Conservation (phyloP, 2,113 vertebrate species). For the Microcebus ravelobensis region DNA sequence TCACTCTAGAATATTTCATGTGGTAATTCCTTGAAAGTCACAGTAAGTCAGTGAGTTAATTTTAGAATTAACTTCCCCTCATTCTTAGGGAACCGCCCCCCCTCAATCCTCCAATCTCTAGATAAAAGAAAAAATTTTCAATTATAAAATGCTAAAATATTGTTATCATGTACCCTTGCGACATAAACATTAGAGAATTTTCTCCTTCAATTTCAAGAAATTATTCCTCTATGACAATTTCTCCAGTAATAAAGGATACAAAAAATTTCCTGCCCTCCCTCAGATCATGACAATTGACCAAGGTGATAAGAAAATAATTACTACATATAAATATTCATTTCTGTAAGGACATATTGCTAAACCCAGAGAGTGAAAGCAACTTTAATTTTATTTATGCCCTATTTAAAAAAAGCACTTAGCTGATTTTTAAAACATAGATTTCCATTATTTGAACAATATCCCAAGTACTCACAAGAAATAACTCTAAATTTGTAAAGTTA, state of each 20-base stretch:
- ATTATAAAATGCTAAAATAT: constrained; percentile 33
- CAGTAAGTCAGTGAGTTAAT: background rate
- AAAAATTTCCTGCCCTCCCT: background rate
- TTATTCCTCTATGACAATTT: background rate
- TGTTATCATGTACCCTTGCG: background rate
- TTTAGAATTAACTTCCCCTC: constrained; percentile 21
- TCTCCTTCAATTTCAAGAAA: background rate
- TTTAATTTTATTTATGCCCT: constrained; percentile 15
- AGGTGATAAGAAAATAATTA: background rate
- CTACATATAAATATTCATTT: background rate
- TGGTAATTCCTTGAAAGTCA: background rate
- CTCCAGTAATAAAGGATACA: background rate
- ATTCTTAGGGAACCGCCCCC: background rate
- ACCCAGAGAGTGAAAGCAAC: background rate
- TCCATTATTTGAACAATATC: background rate
- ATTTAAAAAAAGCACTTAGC: background rate
- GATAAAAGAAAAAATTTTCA: background rate
- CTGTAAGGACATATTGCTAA: background rate
- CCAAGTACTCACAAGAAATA: constrained; percentile 23
- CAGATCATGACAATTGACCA: background rate
- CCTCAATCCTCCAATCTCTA: background rate
- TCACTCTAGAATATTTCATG: background rate
- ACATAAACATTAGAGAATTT: background rate
- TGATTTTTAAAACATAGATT: constrained; percentile 3
- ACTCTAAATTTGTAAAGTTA: constrained; percentile 22